Evolutionary conservation across 2,797 vertebrate genomes (phyloP).

Genomic region (Hemitrygon akajei): DNA sequence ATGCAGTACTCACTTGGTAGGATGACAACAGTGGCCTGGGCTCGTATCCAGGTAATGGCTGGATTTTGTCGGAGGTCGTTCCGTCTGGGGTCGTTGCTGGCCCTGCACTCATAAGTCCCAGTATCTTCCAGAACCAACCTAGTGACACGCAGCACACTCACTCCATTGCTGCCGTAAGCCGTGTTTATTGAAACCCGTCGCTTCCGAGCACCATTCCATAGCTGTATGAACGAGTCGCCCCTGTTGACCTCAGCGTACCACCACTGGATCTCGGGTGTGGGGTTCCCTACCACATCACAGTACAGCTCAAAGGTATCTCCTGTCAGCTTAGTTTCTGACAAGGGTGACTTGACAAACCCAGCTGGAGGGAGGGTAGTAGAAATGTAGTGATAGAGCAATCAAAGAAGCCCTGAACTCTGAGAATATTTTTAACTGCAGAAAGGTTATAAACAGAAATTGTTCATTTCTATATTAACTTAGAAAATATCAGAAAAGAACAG

Average conservation of each 20-base stretch:
- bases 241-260: constrained; percentile 98
- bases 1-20: constrained; percentile 93
- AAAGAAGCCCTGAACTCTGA: constrained; percentile 48
- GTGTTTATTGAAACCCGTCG: constrained; percentile 91
- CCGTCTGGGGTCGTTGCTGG: constrained; percentile 95
- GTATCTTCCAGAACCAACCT: constrained; percentile 94
- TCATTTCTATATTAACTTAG: constrained; percentile 23
- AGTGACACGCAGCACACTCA: constrained; percentile 90
- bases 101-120: constrained; percentile 98
- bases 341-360: constrained; percentile 99
- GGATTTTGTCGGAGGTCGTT: constrained; percentile 97
- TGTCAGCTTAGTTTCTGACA: constrained; percentile 98
- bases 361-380: constrained; percentile 79
- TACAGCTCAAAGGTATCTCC: constrained; percentile 99
- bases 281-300: constrained; percentile 96
- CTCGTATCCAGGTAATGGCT: constrained; percentile 95
- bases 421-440: constrained; percentile 31
- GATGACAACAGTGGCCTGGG: constrained; percentile 97
- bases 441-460: constrained; percentile 27
- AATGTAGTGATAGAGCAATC: constrained; percentile 61
- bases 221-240: constrained; percentile 97
- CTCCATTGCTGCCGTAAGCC: constrained; percentile 87
- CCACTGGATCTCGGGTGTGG: constrained; percentile 99
- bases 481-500: background rate
- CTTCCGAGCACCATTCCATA: constrained; percentile 93